phyloP scores from a whole-genome alignment of 2,113 vertebrate species.

The Polypterus senegalus region DNA sequence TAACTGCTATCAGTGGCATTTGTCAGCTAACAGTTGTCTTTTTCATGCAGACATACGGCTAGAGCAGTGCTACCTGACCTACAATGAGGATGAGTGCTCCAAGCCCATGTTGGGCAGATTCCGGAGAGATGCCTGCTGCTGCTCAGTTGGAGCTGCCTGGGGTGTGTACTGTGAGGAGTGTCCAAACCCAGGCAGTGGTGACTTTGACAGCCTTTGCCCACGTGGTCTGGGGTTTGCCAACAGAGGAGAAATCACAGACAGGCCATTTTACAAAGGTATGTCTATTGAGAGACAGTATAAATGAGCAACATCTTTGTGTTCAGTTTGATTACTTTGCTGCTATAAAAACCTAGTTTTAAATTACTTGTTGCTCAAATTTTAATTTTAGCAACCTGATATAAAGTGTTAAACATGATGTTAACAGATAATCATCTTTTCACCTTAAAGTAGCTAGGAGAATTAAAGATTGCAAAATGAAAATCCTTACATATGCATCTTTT shows the following conservation, averaged over 20 bases:
- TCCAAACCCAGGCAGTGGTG: slow-evolving; percentile 33
- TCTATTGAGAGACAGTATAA: too few relatives aligned
- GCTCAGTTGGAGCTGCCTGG: slow-evolving; percentile 54
- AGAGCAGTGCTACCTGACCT: slow-evolving; percentile 53
- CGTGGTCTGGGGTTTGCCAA: slow-evolving; percentile 55
- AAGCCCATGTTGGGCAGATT: slow-evolving; percentile 42
- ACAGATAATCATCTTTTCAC: too few relatives aligned
- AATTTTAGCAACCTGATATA: too few relatives aligned
- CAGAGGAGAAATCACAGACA: slow-evolving; percentile 46
- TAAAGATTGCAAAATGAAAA: too few relatives aligned
- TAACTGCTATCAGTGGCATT: not conserved
- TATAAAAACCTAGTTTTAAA: too few relatives aligned
- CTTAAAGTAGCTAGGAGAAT: too few relatives aligned
- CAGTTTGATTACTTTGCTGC: too few relatives aligned
- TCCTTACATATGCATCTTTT: too few relatives aligned
- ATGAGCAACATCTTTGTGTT: too few relatives aligned
- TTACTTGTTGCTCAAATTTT: too few relatives aligned
- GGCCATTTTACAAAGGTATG: slow-evolving; percentile 58
- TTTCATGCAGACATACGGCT: slow-evolving; percentile 40
- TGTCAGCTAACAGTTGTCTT: not conserved
- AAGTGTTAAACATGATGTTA: too few relatives aligned
- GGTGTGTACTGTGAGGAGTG: slow-evolving; percentile 48
- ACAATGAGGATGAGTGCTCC: slow-evolving; percentile 49
- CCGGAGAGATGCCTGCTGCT: slow-evolving; percentile 55
- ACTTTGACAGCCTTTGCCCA: slow-evolving; percentile 45